Percentiles rank a stretch among this genome's conserved stretches.
These are phyloP conservation scores for Timema podura DNA, from an alignment of 2,888 invertebrate genomes.

Conservation along the genomic window DNA sequence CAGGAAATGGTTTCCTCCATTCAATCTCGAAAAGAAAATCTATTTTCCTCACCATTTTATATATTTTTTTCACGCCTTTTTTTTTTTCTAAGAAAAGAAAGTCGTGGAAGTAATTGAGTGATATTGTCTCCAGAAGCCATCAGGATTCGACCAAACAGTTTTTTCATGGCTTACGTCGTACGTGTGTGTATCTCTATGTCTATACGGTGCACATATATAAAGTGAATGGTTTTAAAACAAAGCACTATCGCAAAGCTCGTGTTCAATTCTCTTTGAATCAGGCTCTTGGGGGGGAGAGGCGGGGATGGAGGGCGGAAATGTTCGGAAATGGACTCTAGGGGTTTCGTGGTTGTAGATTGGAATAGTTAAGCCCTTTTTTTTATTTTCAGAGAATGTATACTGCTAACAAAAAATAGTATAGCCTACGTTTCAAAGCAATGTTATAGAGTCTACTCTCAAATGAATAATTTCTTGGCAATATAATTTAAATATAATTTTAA, in stretches of 20 bases:
- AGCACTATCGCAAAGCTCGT: constrained; percentile 10
- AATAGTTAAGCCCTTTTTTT: too few species aligned
- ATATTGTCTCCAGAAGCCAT: not conserved
- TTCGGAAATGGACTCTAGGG: too few species aligned
- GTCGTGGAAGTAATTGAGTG: not conserved
- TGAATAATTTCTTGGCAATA: too few species aligned
- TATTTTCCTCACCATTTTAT: not conserved
- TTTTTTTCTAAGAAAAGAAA: not conserved
- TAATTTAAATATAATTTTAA: too few species aligned
- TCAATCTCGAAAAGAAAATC: constrained; percentile 11
- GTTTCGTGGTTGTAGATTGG: too few species aligned
- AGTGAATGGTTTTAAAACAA: constrained; percentile 15
- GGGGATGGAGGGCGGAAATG: too few species aligned
- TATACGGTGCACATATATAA: constrained; percentile 13
- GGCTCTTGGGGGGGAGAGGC: constrained; percentile 20
- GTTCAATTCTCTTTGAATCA: constrained; percentile 22
- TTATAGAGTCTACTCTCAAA: too few species aligned
- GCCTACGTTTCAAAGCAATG: too few species aligned
- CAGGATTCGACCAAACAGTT: not conserved
- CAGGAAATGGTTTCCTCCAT: constrained; percentile 8
- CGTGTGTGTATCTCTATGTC: too few species aligned
- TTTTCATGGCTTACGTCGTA: not conserved
- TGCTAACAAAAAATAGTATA: too few species aligned
- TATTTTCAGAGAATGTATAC: too few species aligned
- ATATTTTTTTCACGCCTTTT: not conserved